These are phyloP conservation scores for Hoplodrina ambigua DNA, from an alignment of 2,888 invertebrate genomes.

Conservation along the genomic window DNA sequence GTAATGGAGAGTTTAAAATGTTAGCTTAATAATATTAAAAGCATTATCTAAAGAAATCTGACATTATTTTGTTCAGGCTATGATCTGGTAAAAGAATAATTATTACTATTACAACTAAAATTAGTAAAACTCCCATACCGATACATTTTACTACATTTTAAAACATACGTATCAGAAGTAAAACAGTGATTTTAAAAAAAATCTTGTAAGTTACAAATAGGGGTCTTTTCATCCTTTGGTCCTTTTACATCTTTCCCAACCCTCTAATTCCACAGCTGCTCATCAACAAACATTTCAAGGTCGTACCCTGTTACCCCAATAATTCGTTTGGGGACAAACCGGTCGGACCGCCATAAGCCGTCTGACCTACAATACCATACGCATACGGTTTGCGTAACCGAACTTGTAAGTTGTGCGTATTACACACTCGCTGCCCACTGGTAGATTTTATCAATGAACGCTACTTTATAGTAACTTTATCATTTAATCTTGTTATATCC, in stretches of 20 bases:
- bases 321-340: constrained; percentile 67
- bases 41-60: too few species aligned
- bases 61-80: too few species aligned
- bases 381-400: constrained; percentile 73
- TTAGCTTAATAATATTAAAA: neutral
- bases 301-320: constrained; percentile 44
- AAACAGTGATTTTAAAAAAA: neutral
- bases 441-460: constrained; percentile 73
- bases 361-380: constrained; percentile 82
- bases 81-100: too few species aligned
- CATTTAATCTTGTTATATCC: constrained; percentile 28
- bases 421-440: constrained; percentile 59
- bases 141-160: too few species aligned
- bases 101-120: too few species aligned
- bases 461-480: constrained; percentile 34
- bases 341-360: constrained; percentile 74
- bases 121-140: too few species aligned
- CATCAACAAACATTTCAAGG: constrained; percentile 35
- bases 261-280: constrained; percentile 16
- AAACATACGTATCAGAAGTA: neutral
- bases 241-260: too few species aligned
- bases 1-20: constrained; percentile 38
- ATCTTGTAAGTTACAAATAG: neutral
- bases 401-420: constrained; percentile 45
- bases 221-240: neutral